Percentiles rank a stretch among this genome's conserved stretches.
Conservation (phyloP, 1,140 invertebrate genomes). For the Chironomus tepperi region DNA sequence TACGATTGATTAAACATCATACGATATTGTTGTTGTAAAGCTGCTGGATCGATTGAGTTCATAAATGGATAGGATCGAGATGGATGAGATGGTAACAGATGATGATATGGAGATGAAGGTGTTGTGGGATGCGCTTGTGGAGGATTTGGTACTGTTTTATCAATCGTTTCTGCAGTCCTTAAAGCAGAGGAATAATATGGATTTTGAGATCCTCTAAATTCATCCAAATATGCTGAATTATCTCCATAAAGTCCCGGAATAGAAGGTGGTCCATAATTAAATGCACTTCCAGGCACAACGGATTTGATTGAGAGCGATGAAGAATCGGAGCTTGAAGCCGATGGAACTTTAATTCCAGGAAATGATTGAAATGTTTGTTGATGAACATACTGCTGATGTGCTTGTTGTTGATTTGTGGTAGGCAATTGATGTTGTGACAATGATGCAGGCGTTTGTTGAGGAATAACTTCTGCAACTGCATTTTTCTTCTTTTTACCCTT, state of each 20-base stretch:
- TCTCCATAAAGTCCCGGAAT: constrained; percentile 46
- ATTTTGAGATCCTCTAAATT: constrained; percentile 47
- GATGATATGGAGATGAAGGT: constrained; percentile 38
- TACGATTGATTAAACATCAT: constrained; percentile 44
- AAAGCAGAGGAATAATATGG: constrained; percentile 48
- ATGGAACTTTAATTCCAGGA: constrained; percentile 40
- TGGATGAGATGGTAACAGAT: constrained; percentile 39
- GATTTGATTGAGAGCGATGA: constrained; percentile 47
- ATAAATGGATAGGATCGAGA: constrained; percentile 51
- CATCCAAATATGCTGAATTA: constrained; percentile 53
- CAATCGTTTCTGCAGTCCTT: constrained; percentile 38
- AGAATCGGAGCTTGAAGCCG: constrained; percentile 40
- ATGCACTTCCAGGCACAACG: constrained; percentile 57
- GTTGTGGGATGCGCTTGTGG: constrained; percentile 29
- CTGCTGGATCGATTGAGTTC: constrained; percentile 36
- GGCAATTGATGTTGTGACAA: constrained; percentile 27
- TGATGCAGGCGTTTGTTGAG: constrained; percentile 29
- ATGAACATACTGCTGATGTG: constrained; percentile 28
- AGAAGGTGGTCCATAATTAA: constrained; percentile 55
- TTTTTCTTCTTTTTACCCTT: constrained; percentile 38
- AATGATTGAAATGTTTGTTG: constrained; percentile 46
- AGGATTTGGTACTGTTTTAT: constrained; percentile 39
- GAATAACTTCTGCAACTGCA: constrained; percentile 25
- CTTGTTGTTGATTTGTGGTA: constrained; percentile 28
- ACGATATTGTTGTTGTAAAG: constrained; percentile 48